Evolutionary conservation across 2,888 invertebrate genomes (phyloP).

Genomic region (Tholera decimalis): DNA sequence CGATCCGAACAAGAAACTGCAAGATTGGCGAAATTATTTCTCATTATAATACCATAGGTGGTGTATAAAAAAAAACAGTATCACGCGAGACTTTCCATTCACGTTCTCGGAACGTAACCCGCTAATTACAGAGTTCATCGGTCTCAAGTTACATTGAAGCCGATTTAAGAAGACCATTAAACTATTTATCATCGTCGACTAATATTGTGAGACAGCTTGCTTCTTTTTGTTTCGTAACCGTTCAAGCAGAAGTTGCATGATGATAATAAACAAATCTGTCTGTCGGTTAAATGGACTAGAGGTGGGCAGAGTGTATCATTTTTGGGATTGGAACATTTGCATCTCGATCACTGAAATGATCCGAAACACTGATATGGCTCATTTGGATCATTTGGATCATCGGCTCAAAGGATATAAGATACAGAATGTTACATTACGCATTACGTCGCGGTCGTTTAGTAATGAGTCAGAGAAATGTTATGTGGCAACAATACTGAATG

Average conservation of each 20-base stretch:
- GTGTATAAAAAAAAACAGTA: constrained; percentile 80
- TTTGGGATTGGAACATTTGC: too few relatives aligned
- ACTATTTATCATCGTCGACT: constrained; percentile 55
- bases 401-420: too few relatives aligned
- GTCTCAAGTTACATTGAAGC: constrained; percentile 74
- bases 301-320: too few relatives aligned
- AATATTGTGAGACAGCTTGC: constrained; percentile 32
- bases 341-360: too few relatives aligned
- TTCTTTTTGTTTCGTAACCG: constrained; percentile 46
- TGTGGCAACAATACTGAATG: too few relatives aligned
- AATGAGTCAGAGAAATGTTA: too few relatives aligned
- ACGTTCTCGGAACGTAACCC: constrained; percentile 79
- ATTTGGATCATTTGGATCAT: too few relatives aligned
- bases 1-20: constrained; percentile 73
- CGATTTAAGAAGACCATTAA: constrained; percentile 61
- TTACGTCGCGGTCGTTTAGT: too few relatives aligned
- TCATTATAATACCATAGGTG: constrained; percentile 81
- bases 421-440: too few relatives aligned
- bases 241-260: constrained; percentile 40
- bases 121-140: constrained; percentile 82
- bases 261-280: constrained; percentile 42
- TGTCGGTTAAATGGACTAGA: constrained; percentile 31
- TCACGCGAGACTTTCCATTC: constrained; percentile 82
- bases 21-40: constrained; percentile 80
- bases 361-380: too few relatives aligned